A percentile compares a stretch with the other conserved stretches of the same genome.
phyloP scores from a whole-genome alignment of 2,113 vertebrate species.

The Gasterosteus nipponicus region DNA sequence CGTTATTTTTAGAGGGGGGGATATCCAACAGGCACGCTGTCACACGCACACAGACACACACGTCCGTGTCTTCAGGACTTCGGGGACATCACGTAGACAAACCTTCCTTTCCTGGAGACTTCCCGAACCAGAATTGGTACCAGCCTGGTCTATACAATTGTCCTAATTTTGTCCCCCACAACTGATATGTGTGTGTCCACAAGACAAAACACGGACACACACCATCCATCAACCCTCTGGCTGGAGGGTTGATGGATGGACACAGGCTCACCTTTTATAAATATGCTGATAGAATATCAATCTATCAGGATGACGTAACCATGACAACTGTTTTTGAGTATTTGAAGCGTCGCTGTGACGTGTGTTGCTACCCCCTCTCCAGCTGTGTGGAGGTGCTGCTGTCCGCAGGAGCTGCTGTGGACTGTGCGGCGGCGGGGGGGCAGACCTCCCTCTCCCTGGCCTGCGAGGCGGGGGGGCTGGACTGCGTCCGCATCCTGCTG shows the following conservation, averaged over 20 bases:
- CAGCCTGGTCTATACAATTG: neutral
- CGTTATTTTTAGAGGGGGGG: conserved; percentile 62
- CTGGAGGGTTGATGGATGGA: conserved; percentile 5
- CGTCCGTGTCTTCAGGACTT: neutral
- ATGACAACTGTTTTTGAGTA: neutral
- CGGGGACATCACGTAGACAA: too few relatives aligned
- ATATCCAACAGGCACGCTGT: conserved; percentile 49
- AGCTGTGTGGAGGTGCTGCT: conserved; percentile 92
- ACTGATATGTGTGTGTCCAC: neutral
- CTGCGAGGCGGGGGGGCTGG: conserved; percentile 85
- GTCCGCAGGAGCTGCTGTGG: conserved; percentile 85
- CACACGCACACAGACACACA: neutral
- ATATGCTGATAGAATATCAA: neutral
- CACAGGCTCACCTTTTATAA: neutral
- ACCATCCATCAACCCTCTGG: neutral
- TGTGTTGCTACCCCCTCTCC: neutral
- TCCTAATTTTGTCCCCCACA: neutral
- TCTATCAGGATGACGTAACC: neutral
- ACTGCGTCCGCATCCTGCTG: conserved; percentile 87
- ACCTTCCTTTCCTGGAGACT: too few relatives aligned
- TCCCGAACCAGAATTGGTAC: too few relatives aligned
- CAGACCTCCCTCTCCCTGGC: conserved; percentile 90
- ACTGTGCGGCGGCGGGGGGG: conserved; percentile 84
- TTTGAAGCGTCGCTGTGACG: neutral
- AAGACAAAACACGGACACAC: neutral